These are phyloP conservation scores for Urophycis tenuis DNA, from an alignment of 2,797 vertebrate species.

Conservation along the genomic window DNA sequence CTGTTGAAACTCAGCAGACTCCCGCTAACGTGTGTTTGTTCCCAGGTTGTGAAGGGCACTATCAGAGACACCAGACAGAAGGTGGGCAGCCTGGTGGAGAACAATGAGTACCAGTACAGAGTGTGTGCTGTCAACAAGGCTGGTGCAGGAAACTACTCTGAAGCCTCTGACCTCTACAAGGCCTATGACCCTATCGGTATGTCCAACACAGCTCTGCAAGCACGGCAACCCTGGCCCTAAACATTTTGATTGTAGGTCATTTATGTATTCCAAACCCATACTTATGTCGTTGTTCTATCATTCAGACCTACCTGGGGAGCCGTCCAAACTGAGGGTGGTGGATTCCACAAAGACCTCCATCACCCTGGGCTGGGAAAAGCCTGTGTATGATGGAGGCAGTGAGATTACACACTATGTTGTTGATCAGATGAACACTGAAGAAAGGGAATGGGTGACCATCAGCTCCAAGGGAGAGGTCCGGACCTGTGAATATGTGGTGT, in stretches of 20 bases:
- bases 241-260: neutral
- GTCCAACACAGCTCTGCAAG: constrained; percentile 17
- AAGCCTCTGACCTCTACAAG: constrained; percentile 86
- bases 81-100: constrained; percentile 82
- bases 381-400: constrained; percentile 93
- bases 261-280: neutral
- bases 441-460: constrained; percentile 84
- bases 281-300: constrained; percentile 18
- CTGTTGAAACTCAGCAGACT: neutral
- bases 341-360: constrained; percentile 96
- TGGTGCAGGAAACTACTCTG: constrained; percentile 88
- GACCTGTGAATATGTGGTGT: constrained; percentile 90
- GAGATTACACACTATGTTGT: constrained; percentile 82
- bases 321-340: constrained; percentile 85
- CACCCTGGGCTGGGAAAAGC: constrained; percentile 90
- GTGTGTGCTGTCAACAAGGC: constrained; percentile 95
- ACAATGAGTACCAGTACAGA: constrained; percentile 89
- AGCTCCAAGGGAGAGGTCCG: constrained; percentile 86
- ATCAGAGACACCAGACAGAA: constrained; percentile 97
- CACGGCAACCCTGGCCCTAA: neutral
- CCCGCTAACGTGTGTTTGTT: constrained; percentile 4
- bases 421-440: constrained; percentile 81
- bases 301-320: constrained; percentile 88
- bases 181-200: constrained; percentile 91
- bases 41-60: constrained; percentile 83